Evolutionary conservation across 1,140 invertebrate species (phyloP).

Genomic region (Penaeus japonicus): DNA sequence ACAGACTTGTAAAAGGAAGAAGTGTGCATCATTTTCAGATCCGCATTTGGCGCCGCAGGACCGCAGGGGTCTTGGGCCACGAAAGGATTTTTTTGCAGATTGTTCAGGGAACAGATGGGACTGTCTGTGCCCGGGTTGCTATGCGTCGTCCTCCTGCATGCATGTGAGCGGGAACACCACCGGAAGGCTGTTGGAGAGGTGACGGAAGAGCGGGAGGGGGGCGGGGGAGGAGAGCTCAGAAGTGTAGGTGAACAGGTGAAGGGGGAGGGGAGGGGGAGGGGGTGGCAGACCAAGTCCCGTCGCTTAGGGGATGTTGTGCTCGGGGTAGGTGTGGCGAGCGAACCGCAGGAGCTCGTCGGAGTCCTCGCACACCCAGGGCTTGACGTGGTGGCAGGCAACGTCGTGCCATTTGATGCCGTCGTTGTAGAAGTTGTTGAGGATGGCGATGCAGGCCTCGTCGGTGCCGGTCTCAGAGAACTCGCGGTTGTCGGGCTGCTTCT

Average conservation of each 20-base stretch:
- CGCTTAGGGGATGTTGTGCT: conserved; percentile 45
- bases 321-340: conserved; percentile 53
- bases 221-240: background rate
- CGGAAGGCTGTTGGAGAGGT: too few species aligned
- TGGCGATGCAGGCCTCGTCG: conserved; percentile 87
- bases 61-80: background rate
- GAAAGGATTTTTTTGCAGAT: too few species aligned
- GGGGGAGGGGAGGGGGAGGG: background rate
- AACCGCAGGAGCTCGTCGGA: conserved; percentile 91
- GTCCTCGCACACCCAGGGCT: conserved; percentile 92
- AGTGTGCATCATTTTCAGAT: background rate
- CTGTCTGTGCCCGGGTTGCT: too few species aligned
- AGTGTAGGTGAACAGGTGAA: background rate
- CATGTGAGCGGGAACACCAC: too few species aligned
- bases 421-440: conserved; percentile 92
- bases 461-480: conserved; percentile 76
- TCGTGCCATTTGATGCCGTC: conserved; percentile 93
- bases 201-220: too few species aligned
- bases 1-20: background rate
- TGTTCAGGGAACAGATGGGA: too few species aligned
- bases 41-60: background rate
- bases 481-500: conserved; percentile 86
- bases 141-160: too few species aligned
- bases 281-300: background rate
- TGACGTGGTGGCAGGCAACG: conserved; percentile 88